These are phyloP conservation scores for Pyrochroa serraticornis DNA, from an alignment of 2,888 invertebrate species.

Conservation along the genomic window DNA sequence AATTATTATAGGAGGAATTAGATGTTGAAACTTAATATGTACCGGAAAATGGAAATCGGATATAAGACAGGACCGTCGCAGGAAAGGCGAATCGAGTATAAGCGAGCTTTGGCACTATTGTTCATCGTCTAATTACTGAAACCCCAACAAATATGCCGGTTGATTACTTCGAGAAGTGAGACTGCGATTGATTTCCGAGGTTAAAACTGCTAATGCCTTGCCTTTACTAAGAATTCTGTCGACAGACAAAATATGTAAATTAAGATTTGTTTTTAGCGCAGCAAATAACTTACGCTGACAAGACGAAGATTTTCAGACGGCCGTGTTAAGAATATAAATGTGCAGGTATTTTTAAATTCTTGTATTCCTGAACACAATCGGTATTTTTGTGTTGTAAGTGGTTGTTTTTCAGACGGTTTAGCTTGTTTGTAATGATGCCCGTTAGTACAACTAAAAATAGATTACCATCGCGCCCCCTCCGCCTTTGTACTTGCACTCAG, in stretches of 20 bases:
- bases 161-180: constrained; percentile 7
- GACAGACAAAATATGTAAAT: constrained; percentile 45
- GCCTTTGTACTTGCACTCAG: constrained; percentile 14
- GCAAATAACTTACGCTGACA: constrained; percentile 46
- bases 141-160: constrained; percentile 5
- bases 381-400: constrained; percentile 27
- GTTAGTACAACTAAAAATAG: constrained; percentile 19
- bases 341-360: constrained; percentile 41
- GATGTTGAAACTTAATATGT: constrained; percentile 21
- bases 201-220: constrained; percentile 20
- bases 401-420: constrained; percentile 26
- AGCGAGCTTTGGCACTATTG: constrained; percentile 22
- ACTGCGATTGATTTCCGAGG: constrained; percentile 11
- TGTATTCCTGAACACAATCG: constrained; percentile 28
- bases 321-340: constrained; percentile 44
- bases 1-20: constrained; percentile 28
- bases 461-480: constrained; percentile 17
- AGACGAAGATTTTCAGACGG: constrained; percentile 43
- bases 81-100: constrained; percentile 1
- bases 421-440: constrained; percentile 17
- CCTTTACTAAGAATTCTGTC: constrained; percentile 33
- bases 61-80: not conserved
- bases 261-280: constrained; percentile 48
- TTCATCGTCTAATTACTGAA: constrained; percentile 35
- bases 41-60: constrained; percentile 5